Base-by-base conservation (phyloP, 2,888 invertebrate species). In the Drosophila demipolita region DNA sequence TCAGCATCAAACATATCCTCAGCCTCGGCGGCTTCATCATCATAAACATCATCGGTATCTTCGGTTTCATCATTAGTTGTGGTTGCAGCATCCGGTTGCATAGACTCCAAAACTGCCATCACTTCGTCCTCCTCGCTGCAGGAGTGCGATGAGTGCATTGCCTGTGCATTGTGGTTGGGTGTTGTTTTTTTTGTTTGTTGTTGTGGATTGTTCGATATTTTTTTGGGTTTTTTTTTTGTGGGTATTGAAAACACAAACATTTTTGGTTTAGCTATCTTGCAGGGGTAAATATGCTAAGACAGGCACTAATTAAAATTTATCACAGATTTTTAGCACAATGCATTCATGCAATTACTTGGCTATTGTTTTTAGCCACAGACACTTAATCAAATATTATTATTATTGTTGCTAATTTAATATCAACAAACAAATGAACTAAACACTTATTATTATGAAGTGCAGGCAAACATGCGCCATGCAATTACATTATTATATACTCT, bases 61-160 rank as follows among this genome's bases (percentile, higher is more conserved):
- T 83, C 85, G 64, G 90, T 66, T 68, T 86, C 89, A 33, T 89
- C 89, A 74, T 90, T 86, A 49, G 85, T 86, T 84, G 89, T 86
- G 66, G 80, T 82, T 33, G 78, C 80, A 57, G 72, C 80, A 63
- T 85, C 85, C 66, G 72, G 82, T 15, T 80, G 87, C 68, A 85
- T 52, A 7, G 85, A 85, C 65, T 86, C 85, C 78, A 89, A 70
- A 36, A 89, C 75, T 17, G 80, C 73, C 81, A 83, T 86, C 62
- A 80, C 87, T 63, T 90, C 87, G 53, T 88, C 90, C 65, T 90
- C 86, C 55, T 88, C 90, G 63, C 91, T 91, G 80, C 91, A 86
- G 54, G 89, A 90, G 66, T 90, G 91, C 67, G 87, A 84, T 12
- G 89, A 87, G 57, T 76, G 80, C 77, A 80, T 76, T 62, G 80